These are phyloP conservation scores for Asteroscopus sphinx DNA, from an alignment of 2,888 invertebrate genomes.

Conservation along the genomic window DNA sequence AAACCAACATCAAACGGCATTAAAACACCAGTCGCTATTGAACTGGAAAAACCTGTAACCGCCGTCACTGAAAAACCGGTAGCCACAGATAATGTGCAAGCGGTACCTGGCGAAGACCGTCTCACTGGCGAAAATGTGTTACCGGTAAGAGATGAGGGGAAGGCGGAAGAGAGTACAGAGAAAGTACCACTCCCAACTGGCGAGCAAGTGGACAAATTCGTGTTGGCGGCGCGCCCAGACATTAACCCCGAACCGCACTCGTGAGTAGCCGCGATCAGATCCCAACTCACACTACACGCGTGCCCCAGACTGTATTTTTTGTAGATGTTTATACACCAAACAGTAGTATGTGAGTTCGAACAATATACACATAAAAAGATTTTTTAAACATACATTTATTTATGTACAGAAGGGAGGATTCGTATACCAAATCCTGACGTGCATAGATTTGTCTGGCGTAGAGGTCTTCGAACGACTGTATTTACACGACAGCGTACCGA, in stretches of 20 bases:
- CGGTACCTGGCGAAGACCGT: conserved; percentile 31
- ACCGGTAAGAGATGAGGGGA: conserved; percentile 45
- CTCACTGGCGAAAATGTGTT: conserved; percentile 55
- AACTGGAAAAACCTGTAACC: conserved; percentile 18
- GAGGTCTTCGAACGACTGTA: conserved; percentile 42
- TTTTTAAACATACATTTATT: not conserved
- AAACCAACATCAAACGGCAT: conserved; percentile 25
- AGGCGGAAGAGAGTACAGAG: conserved; percentile 42
- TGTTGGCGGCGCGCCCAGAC: conserved; percentile 78
- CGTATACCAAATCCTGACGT: conserved; percentile 18
- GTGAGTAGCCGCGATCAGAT: conserved; percentile 81
- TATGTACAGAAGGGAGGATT: conserved; percentile 34
- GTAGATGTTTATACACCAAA: conserved; percentile 51
- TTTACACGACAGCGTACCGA: conserved; percentile 43
- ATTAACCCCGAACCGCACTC: conserved; percentile 86
- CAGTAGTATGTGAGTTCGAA: conserved; percentile 60
- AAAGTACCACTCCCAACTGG: conserved; percentile 39
- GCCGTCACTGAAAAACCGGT: conserved; percentile 22
- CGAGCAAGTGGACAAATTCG: conserved; percentile 64
- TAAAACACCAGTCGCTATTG: conserved; percentile 15
- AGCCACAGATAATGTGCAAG: conserved; percentile 22
- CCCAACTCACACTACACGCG: conserved; percentile 74
- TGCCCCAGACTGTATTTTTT: conserved; percentile 60
- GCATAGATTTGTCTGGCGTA: conserved; percentile 37
- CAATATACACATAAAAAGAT: conserved; percentile 42